Evolutionary conservation across 1,140 invertebrate species (phyloP).

Genomic region (Lepidurus couesii): DNA sequence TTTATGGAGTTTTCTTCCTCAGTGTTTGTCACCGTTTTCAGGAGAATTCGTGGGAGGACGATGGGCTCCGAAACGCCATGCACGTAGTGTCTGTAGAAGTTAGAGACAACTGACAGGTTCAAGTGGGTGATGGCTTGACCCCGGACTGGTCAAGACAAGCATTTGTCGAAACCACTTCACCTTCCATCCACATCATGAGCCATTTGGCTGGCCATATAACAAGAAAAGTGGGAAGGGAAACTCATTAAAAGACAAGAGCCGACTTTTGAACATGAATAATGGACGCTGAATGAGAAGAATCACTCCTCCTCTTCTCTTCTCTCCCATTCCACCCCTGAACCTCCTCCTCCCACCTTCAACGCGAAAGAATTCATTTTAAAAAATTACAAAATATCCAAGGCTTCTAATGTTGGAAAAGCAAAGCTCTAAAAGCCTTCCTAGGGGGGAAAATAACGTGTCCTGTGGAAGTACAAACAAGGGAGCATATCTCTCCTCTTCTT

Average conservation of each 20-base stretch:
- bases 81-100: not conserved
- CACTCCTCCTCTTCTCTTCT: not conserved
- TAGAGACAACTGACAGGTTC: not conserved
- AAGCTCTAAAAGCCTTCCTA: not conserved
- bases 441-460: not conserved
- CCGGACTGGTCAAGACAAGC: constrained; percentile 10
- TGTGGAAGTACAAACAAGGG: not conserved
- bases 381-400: not conserved
- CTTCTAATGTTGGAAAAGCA: not conserved
- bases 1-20: not conserved
- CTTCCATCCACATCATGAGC: constrained; percentile 4
- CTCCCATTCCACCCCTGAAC: not conserved
- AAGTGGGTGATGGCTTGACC: constrained; percentile 20
- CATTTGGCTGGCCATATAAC: constrained; percentile 10
- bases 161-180: constrained; percentile 22
- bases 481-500: not conserved
- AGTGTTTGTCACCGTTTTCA: not conserved
- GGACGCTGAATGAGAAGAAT: not conserved
- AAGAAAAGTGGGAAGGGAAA: constrained; percentile 15
- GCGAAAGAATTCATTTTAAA: not conserved
- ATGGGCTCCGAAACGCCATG: not conserved
- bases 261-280: constrained; percentile 12
- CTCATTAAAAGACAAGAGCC: constrained; percentile 14
- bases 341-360: not conserved
- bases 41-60: not conserved